Evolutionary conservation across 2,113 vertebrate species (phyloP).

Genomic region (Murina feae): DNA sequence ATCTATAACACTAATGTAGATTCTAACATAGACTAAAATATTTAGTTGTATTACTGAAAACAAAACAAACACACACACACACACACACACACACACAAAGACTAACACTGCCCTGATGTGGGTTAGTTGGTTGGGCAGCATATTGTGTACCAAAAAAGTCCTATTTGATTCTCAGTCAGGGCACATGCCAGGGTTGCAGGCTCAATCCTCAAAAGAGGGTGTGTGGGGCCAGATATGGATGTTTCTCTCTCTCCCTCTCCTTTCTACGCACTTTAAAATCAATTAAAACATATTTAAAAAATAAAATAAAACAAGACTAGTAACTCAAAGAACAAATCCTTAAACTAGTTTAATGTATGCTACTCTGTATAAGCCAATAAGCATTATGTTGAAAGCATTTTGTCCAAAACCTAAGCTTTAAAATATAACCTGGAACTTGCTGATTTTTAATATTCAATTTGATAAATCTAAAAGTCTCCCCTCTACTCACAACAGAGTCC

Average conservation of each 20-base stretch:
- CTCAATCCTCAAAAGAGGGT: too few species aligned
- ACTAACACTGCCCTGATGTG: too few species aligned
- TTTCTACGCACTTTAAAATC: too few species aligned
- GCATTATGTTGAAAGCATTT: background rate
- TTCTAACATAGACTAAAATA: background rate
- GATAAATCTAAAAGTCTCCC: background rate
- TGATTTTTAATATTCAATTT: conserved; percentile 32
- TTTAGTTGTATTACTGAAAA: background rate
- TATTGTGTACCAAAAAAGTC: too few species aligned
- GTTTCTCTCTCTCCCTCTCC: too few species aligned
- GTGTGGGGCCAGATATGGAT: too few species aligned
- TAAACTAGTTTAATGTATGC: background rate
- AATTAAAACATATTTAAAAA: too few species aligned
- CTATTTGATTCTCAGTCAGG: too few species aligned
- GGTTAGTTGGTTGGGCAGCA: too few species aligned
- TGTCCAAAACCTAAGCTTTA: conserved; percentile 23
- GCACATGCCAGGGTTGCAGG: too few species aligned
- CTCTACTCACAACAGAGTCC: background rate
- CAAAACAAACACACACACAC: too few species aligned
- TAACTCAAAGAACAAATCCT: background rate
- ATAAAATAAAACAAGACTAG: background rate
- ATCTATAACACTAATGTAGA: background rate
- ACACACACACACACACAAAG: too few species aligned
- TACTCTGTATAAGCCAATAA: background rate
- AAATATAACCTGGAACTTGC: conserved; percentile 13